A percentile compares a stretch with the other conserved stretches of the same genome.
Conservation (phyloP, 1,140 invertebrate genomes). For the Drosophila biarmipes region DNA sequence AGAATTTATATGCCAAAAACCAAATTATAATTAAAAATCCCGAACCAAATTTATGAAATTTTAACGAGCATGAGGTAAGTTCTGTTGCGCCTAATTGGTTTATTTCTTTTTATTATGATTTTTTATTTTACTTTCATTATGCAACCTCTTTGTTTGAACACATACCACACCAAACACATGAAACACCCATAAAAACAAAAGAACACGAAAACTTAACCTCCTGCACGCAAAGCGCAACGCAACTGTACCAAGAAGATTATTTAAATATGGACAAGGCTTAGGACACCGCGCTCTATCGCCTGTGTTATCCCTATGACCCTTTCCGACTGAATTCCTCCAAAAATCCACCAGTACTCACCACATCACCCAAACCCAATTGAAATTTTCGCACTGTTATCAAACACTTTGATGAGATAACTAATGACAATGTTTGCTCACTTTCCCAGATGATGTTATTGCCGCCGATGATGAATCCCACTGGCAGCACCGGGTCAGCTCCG, state of each 20-base stretch:
- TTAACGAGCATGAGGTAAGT: constrained; percentile 80
- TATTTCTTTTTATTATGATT: constrained; percentile 52
- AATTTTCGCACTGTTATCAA: constrained; percentile 12
- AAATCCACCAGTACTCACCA: constrained; percentile 25
- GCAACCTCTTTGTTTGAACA: constrained; percentile 37
- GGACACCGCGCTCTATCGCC: constrained; percentile 19
- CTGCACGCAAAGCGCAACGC: constrained; percentile 41
- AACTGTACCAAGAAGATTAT: constrained; percentile 33
- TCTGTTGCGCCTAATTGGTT: constrained; percentile 80
- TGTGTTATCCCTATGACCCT: constrained; percentile 1
- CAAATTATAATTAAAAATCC: constrained; percentile 24
- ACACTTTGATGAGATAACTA: neutral
- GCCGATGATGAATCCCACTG: constrained; percentile 88
- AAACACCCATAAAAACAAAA: constrained; percentile 22
- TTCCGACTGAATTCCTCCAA: constrained; percentile 9
- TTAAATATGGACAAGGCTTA: constrained; percentile 9
- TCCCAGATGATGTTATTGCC: constrained; percentile 83
- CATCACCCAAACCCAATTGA: constrained; percentile 10
- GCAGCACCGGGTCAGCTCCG: constrained; percentile 92
- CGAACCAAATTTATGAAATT: constrained; percentile 58
- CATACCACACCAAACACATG: constrained; percentile 26
- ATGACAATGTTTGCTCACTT: neutral
- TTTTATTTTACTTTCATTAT: constrained; percentile 41
- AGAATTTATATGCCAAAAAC: constrained; percentile 53
- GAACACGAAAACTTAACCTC: constrained; percentile 23